A percentile compares a stretch with the other conserved stretches of the same genome.
phyloP scores from a whole-genome alignment of 2,797 vertebrate species.

The Sebastes itinus region DNA sequence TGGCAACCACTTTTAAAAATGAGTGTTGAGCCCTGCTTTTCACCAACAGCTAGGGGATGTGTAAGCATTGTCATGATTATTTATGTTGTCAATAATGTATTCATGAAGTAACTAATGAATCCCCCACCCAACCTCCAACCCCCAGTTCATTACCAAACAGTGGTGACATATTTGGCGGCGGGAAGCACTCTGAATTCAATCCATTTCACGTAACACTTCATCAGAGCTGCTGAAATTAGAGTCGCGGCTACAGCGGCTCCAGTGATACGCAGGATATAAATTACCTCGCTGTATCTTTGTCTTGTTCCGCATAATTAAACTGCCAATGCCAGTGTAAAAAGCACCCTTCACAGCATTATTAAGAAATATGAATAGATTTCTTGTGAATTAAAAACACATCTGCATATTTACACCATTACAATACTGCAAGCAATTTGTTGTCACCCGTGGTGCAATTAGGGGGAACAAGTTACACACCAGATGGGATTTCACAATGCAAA shows the following conservation, averaged over 20 bases:
- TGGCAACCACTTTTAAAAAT: not conserved
- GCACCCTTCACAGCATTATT: conserved; percentile 3
- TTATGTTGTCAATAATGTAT: conserved; percentile 39
- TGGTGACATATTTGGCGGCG: conserved; percentile 33
- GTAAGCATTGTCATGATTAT: conserved; percentile 19
- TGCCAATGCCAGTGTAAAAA: conserved; percentile 40
- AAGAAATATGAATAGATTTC: conserved; percentile 30
- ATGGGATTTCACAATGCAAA: conserved; percentile 1
- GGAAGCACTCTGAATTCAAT: conserved; percentile 25
- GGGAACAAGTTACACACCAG: not conserved
- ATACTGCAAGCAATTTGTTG: conserved; percentile 20
- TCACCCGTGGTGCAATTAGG: conserved; percentile 7
- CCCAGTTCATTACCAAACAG: conserved; percentile 24
- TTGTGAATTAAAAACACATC: conserved; percentile 27
- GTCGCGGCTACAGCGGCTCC: conserved; percentile 23
- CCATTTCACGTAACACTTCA: conserved; percentile 57
- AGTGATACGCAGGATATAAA: conserved; percentile 47
- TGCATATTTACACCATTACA: conserved; percentile 4
- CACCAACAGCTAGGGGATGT: not conserved
- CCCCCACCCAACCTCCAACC: not conserved
- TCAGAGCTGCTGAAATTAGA: conserved; percentile 52
- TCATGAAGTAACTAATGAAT: conserved; percentile 42
- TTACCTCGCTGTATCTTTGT: conserved; percentile 36
- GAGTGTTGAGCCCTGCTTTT: not conserved
- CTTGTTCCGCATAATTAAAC: conserved; percentile 65